phyloP scores from a whole-genome alignment of 2,888 invertebrate species.

The Elaeidobius kamerunicus region DNA sequence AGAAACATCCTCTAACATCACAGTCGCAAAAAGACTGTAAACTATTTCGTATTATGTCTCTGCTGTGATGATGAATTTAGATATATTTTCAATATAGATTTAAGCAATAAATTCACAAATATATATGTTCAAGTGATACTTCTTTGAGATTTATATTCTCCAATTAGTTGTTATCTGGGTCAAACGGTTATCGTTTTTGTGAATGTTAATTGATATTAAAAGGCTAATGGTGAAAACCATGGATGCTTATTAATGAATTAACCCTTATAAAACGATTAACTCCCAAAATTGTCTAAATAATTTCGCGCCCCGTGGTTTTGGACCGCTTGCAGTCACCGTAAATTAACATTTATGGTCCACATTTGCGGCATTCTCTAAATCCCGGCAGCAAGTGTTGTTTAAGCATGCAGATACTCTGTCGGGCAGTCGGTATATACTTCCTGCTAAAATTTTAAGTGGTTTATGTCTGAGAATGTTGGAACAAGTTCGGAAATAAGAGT shows the following conservation, averaged over 20 bases:
- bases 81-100: too few species aligned
- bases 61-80: too few species aligned
- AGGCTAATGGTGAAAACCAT: neutral
- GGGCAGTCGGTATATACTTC: conserved; percentile 8
- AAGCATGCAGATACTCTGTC: conserved; percentile 14
- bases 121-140: neutral
- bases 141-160: too few species aligned
- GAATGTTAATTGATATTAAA: conserved; percentile 1
- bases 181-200: neutral
- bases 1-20: too few species aligned
- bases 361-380: conserved; percentile 24
- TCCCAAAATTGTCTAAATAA: conserved; percentile 25
- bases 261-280: conserved; percentile 19
- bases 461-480: conserved; percentile 21
- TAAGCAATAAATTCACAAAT: neutral
- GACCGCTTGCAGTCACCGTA: conserved; percentile 19
- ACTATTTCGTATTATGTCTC: too few species aligned
- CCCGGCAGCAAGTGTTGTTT: conserved; percentile 20
- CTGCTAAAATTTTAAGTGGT: conserved; percentile 17
- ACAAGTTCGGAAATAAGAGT: conserved; percentile 13
- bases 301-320: conserved; percentile 23
- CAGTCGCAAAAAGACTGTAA: too few species aligned
- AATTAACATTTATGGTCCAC: conserved; percentile 28
- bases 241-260: conserved; percentile 21
- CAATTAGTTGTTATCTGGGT: too few species aligned